Evolutionary conservation across 2,888 invertebrate species (phyloP).

Genomic region (Drosophila kokeensis): DNA sequence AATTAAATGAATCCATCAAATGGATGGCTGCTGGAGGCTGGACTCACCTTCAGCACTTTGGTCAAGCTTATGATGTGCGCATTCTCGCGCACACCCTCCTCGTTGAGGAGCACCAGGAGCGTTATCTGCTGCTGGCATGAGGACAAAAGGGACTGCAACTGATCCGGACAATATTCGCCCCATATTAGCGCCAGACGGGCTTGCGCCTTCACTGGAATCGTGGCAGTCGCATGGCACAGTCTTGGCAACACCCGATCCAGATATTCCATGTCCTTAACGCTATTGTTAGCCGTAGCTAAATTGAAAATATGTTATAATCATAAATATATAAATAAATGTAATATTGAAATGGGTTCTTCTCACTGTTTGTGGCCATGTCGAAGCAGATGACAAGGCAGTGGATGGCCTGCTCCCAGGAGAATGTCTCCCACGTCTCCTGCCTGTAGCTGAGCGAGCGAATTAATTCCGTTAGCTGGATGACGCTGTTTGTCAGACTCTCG

Average conservation of each 20-base stretch:
- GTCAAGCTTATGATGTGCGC: conserved; percentile 93
- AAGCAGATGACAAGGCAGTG: conserved; percentile 90
- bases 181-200: conserved; percentile 92
- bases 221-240: conserved; percentile 91
- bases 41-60: conserved; percentile 92
- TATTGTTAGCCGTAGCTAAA: conserved; percentile 59
- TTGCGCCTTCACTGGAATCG: conserved; percentile 90
- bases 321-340: not conserved
- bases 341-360: conserved; percentile 24
- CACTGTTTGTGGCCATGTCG: conserved; percentile 90
- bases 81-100: conserved; percentile 93
- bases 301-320: not conserved
- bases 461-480: conserved; percentile 70
- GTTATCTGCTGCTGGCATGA: conserved; percentile 95
- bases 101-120: conserved; percentile 91
- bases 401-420: conserved; percentile 77
- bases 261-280: conserved; percentile 90
- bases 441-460: conserved; percentile 63
- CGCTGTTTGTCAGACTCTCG: conserved; percentile 79
- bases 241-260: conserved; percentile 93
- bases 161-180: conserved; percentile 89
- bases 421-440: conserved; percentile 43
- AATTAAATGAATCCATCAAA: not conserved
- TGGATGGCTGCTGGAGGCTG: not conserved
- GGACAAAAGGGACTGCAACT: conserved; percentile 89